Base-by-base conservation (phyloP, 2,888 invertebrate genomes). In the Lymantria dispar region DNA sequence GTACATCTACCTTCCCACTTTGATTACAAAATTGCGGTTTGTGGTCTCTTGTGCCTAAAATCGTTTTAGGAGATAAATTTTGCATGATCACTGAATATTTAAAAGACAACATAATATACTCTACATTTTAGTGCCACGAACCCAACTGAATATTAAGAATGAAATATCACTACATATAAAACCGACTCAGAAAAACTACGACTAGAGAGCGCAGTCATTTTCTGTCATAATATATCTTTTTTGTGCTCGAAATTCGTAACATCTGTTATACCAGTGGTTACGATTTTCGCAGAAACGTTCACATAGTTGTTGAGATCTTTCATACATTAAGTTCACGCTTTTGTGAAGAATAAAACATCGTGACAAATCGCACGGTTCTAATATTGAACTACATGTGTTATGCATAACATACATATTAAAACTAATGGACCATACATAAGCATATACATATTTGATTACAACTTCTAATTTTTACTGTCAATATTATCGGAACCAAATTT, bases 161-260 rank as follows among this genome's bases (percentile, higher is more conserved):
- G 55, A 60, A 60, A 65, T 69, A 66, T 70, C 48, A 58, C 62
- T 69, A 58, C 64, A 66, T 59, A 68, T 38, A 48, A 38, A 38
- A 38, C 7, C 1, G 56, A 58, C n/a, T 43, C 43, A 30, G 11
- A 86, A 87, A 88, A 87, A 83, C 78, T 78, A 71, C 72, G 69
- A 73, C 70, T 72, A 75, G 75, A 80, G n/a, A 77, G 62, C 80
- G 78, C 84, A 82, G 78, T 80, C 74, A 85, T 89, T 88, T 87
- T 85, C 85, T 79, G 82, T 81, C 80, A 79, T 77, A 80, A 86
- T 75, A 83, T 78, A 83, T 78, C 81, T 77, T 78, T 85, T 85
- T 82, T 79, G 72, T 72, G 64, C 76, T 76, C 80, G 80, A 80
- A 85, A 85, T 83, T 87, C 80, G 83, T 79, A 83, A 82, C 87